Evolutionary conservation across 2,797 vertebrate species (phyloP), one percentile per base, ranked within the genome.

Genomic region (Amniataba percoides): DNA sequence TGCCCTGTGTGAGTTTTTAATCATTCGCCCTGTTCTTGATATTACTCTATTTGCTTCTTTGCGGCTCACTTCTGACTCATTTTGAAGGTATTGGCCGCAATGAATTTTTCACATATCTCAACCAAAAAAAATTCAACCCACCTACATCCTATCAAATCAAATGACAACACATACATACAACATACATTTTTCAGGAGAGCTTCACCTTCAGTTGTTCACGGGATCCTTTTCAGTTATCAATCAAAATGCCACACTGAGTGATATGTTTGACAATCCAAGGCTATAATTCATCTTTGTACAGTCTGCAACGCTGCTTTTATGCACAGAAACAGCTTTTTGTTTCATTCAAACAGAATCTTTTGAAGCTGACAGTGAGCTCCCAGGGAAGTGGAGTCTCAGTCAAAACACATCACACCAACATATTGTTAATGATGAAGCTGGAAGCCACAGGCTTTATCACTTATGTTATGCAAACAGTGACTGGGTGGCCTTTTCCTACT

Each of bases 211-310:
- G 64, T 67, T 84, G 39, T 71, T 84, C 8, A 25, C 60, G 14
- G 62, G 46, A 79, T 82, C 60, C 63, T 78, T 85, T 84, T 78
- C 55, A 56, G 49, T 77, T 73, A 82, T 81, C 66, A 84, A 78
- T 91, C 79, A 80, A 83, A 82, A 84, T 57, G 72, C 70, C 64
- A 84, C 25, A 36, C 15, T 77, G 83, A 87, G 68, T 67, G 80
- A 77, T 78, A 5, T 23, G 56, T 77, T 76, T 87, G 84, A 75
- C 83, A 87, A 49, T 83, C n/a, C 61, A 79, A 82, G 60, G 79
- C 84, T 57, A 65, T 71, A 79, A 84, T 74, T 85, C 74, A 70
- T 86, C 74, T 77, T 60, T 52, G 49, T 68, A 78, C 64, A 65
- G 57, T 79, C 27, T 75, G 63, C 51, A 56, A 16, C 0, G 5